These are phyloP conservation scores for Hydrochoerus hydrochaeris DNA, from an alignment of 2,113 vertebrate species.

Conservation along the genomic window DNA sequence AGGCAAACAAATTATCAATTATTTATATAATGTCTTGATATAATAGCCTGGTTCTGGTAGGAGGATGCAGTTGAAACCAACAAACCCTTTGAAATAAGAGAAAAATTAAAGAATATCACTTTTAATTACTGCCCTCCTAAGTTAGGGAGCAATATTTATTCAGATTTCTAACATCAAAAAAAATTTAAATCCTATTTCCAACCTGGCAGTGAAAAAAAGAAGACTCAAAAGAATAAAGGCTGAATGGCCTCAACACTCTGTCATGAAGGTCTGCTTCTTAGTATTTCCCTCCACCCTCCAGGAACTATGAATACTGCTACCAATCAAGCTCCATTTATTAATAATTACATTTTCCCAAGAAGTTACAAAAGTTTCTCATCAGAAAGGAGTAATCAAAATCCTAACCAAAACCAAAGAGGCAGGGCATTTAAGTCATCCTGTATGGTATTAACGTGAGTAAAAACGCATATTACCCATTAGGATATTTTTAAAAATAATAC, in stretches of 20 bases:
- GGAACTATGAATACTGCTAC: not conserved
- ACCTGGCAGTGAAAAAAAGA: not conserved
- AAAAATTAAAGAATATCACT: constrained; percentile 18
- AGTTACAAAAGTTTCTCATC: not conserved
- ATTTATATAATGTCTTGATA: constrained; percentile 19
- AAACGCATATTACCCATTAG: not conserved
- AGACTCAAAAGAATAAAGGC: not conserved
- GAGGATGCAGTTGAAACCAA: not conserved
- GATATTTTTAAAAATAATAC: not conserved
- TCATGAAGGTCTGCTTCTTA: not conserved
- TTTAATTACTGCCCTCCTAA: constrained; percentile 27
- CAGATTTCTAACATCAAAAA: constrained; percentile 5
- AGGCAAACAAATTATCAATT: constrained; percentile 33
- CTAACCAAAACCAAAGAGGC: not conserved
- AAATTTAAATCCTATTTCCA: constrained; percentile 21
- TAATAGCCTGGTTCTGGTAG: constrained; percentile 2
- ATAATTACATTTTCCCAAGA: not conserved
- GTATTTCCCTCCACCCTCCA: not conserved
- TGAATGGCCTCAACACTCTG: not conserved
- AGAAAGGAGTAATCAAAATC: constrained; percentile 50
- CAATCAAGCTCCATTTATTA: constrained; percentile 12
- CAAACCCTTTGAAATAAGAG: not conserved
- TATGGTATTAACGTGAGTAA: not conserved
- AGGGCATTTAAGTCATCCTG: not conserved
- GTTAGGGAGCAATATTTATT: constrained; percentile 8